Evolutionary conservation across 2,888 invertebrate species (phyloP).

Genomic region (Nysson spinosus): DNA sequence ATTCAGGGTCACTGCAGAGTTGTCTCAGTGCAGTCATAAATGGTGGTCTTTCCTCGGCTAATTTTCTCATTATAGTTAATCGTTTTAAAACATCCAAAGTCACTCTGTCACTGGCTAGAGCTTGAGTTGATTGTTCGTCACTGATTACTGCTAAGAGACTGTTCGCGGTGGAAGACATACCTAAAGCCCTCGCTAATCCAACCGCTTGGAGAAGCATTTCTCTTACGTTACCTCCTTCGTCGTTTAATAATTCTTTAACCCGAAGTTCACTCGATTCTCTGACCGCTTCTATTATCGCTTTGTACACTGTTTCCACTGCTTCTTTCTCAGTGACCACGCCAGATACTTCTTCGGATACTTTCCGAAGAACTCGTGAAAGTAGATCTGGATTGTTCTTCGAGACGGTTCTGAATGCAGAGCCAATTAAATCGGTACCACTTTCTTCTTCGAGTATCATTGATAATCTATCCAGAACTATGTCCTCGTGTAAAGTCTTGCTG

Average conservation of each 20-base stretch:
- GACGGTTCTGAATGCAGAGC: conserved; percentile 83
- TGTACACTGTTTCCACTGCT: conserved; percentile 83
- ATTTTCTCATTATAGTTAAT: conserved; percentile 84
- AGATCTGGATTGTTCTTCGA: conserved; percentile 82
- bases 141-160: conserved; percentile 79
- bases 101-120: conserved; percentile 80
- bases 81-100: conserved; percentile 84
- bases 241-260: conserved; percentile 80
- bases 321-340: conserved; percentile 82
- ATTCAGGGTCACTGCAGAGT: conserved; percentile 83
- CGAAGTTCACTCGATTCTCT: conserved; percentile 82
- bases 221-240: conserved; percentile 76
- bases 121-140: conserved; percentile 80
- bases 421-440: conserved; percentile 79
- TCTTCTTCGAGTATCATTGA: conserved; percentile 81
- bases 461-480: conserved; percentile 82
- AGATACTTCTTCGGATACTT: conserved; percentile 82
- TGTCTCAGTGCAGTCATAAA: conserved; percentile 82
- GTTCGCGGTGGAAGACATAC: conserved; percentile 82
- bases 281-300: conserved; percentile 83
- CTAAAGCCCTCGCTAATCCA: conserved; percentile 84
- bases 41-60: conserved; percentile 83
- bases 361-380: conserved; percentile 80
- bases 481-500: conserved; percentile 78
- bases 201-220: conserved; percentile 82